phyloP scores from a whole-genome alignment of 2,797 vertebrate species.

The Pangasius djambal region DNA sequence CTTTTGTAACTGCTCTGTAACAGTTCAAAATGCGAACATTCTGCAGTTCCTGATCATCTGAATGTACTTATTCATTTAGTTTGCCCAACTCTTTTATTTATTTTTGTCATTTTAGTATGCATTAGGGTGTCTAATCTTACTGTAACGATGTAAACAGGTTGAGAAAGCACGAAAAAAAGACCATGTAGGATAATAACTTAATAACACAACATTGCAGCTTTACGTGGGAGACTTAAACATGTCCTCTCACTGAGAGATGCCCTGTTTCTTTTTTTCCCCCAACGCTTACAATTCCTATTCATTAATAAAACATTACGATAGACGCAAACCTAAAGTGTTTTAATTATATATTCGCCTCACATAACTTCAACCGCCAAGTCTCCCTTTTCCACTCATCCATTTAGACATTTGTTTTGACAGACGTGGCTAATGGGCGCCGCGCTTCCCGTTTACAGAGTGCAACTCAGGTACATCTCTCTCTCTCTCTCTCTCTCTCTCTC shows the following conservation, averaged over 20 bases:
- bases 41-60: neutral
- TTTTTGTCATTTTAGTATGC: neutral
- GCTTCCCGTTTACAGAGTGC: constrained; percentile 55
- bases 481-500: constrained; percentile 22
- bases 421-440: constrained; percentile 78
- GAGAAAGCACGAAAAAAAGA: neutral
- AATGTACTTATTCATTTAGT: neutral
- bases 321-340: constrained; percentile 45
- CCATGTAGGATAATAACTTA: neutral
- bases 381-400: constrained; percentile 57
- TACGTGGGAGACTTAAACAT: neutral
- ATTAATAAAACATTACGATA: constrained; percentile 39
- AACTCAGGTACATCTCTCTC: constrained; percentile 9
- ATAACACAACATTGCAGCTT: neutral
- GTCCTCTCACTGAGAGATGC: constrained; percentile 24
- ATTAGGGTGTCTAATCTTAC: neutral
- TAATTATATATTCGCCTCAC: constrained; percentile 61
- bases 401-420: constrained; percentile 71
- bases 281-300: constrained; percentile 17
- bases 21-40: neutral
- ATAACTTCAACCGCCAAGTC: constrained; percentile 65
- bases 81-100: neutral
- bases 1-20: neutral
- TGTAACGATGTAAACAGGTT: neutral
- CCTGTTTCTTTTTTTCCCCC: neutral